Conservation (phyloP, 2,797 vertebrate species). For the Caiman crocodilus region DNA sequence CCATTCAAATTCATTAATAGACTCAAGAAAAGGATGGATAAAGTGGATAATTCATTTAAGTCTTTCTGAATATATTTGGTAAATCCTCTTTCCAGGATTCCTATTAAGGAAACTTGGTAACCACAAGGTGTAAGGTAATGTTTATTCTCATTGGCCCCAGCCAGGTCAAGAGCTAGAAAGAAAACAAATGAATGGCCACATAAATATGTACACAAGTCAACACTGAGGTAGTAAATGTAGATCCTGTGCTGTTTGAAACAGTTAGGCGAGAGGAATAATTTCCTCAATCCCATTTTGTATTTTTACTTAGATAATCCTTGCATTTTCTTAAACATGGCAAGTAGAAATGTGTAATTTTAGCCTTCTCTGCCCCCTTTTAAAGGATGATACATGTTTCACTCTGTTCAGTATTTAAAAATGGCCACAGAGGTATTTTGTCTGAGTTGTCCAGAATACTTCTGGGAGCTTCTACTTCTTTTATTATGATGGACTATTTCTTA, state of each 20-base stretch:
- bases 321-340: not conserved
- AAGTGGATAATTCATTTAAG: not conserved
- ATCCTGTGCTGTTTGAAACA: not conserved
- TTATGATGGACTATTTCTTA: not conserved
- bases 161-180: not conserved
- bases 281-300: not conserved
- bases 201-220: not conserved
- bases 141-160: not conserved
- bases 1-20: not conserved
- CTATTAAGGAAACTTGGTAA: not conserved
- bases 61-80: not conserved
- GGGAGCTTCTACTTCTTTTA: not conserved
- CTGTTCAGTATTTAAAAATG: not conserved
- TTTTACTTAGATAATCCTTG: not conserved
- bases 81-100: not conserved
- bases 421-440: not conserved
- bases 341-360: not conserved
- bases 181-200: not conserved
- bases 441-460: fast-evolving
- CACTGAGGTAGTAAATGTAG: fast-evolving
- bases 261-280: not conserved
- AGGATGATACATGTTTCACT: not conserved
- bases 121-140: fast-evolving
- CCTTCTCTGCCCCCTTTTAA: not conserved
- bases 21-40: not conserved